Conservation (phyloP, 2,797 vertebrate genomes). For the Lithobates pipiens region DNA sequence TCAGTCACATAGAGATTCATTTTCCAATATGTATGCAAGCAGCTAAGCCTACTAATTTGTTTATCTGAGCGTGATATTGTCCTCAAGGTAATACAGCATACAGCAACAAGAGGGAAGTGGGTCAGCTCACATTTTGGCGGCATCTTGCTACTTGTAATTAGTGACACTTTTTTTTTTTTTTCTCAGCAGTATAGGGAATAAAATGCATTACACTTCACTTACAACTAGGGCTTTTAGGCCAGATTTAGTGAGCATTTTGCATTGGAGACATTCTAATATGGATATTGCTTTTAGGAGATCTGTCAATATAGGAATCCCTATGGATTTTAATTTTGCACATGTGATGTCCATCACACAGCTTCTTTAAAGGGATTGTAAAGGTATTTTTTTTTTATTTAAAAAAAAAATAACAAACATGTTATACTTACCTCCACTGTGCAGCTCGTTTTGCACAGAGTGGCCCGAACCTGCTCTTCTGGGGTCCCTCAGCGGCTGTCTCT, state of each 20-base stretch:
- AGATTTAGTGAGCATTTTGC: neutral
- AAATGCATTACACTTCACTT: conserved; percentile 21
- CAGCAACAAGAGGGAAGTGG: conserved; percentile 51
- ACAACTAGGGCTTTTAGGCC: neutral
- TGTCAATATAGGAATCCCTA: neutral
- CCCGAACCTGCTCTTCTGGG: too few species aligned
- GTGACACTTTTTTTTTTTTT: conserved; percentile 19
- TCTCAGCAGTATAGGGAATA: neutral
- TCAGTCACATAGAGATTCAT: conserved; percentile 32
- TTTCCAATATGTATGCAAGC: conserved; percentile 55
- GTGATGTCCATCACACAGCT: neutral
- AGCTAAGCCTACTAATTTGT: conserved; percentile 52
- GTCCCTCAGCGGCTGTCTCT: too few species aligned
- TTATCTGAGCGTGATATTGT: conserved; percentile 54
- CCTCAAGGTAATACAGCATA: conserved; percentile 57
- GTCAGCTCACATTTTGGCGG: conserved; percentile 48
- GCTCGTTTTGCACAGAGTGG: too few species aligned
- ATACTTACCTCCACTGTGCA: too few species aligned
- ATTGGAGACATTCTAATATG: neutral
- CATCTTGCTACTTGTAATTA: conserved; percentile 47
- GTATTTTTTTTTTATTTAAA: too few species aligned
- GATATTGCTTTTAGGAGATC: conserved; percentile 50
- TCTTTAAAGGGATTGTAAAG: too few species aligned
- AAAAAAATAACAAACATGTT: too few species aligned
- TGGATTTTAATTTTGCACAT: neutral